Conservation (phyloP, 2,113 vertebrate genomes). For the Thamnaconus septentrionalis region DNA sequence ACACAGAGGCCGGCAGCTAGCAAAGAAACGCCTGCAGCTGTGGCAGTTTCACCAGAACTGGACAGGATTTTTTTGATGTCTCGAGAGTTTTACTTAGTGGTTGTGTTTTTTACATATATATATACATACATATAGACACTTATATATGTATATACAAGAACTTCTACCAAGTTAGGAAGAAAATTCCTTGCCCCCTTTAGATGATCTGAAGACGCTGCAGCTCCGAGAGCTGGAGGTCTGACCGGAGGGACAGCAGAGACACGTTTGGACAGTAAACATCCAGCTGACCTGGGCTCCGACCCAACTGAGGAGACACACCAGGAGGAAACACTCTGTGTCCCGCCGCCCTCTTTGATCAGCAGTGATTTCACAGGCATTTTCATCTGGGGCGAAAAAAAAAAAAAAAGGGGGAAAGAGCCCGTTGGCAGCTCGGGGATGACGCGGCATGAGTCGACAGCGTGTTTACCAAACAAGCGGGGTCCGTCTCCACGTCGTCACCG, state of each 20-base stretch:
- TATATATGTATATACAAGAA: background rate
- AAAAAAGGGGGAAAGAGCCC: too few relatives aligned
- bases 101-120: too few relatives aligned
- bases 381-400: too few relatives aligned
- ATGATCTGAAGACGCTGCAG: too few relatives aligned
- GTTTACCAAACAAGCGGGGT: slow-evolving; percentile 41
- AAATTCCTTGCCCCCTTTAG: background rate
- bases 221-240: slow-evolving; percentile 21
- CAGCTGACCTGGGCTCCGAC: slow-evolving; percentile 35
- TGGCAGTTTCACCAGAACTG: too few relatives aligned
- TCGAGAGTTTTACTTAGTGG: too few relatives aligned
- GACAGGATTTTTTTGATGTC: too few relatives aligned
- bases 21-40: too few relatives aligned
- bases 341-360: too few relatives aligned
- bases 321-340: slow-evolving; percentile 24
- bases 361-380: too few relatives aligned
- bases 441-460: slow-evolving; percentile 47
- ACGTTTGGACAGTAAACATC: slow-evolving; percentile 64
- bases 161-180: background rate
- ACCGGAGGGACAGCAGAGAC: slow-evolving; percentile 47
- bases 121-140: background rate
- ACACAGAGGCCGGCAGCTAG: too few relatives aligned
- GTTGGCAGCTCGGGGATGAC: slow-evolving; percentile 37
- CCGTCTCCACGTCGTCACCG: slow-evolving; percentile 43
- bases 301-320: slow-evolving; percentile 13